These are phyloP conservation scores for Machimus atricapillus DNA, from an alignment of 2,888 invertebrate genomes.

Conservation along the genomic window DNA sequence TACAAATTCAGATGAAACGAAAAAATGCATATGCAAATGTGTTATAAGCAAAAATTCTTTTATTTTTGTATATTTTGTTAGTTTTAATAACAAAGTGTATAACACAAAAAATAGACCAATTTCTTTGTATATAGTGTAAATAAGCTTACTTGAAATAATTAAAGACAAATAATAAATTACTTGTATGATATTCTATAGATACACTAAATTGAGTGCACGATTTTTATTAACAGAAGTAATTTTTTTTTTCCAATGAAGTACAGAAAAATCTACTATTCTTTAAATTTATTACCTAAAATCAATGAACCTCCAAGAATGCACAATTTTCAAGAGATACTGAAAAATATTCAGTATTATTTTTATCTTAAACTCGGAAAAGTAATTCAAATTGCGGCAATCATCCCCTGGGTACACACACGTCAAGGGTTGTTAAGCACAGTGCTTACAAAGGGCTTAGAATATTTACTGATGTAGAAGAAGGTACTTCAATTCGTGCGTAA, in stretches of 20 bases:
- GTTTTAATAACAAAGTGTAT: not conserved
- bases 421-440: too few species aligned
- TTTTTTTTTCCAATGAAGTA: not conserved
- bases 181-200: not conserved
- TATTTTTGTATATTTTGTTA: conserved; percentile 21
- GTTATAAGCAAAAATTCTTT: not conserved
- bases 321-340: too few species aligned
- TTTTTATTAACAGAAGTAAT: not conserved
- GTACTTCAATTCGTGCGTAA: too few species aligned
- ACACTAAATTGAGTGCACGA: not conserved
- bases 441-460: too few species aligned
- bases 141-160: not conserved
- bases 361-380: too few species aligned
- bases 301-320: too few species aligned
- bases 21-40: not conserved
- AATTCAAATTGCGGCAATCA: too few species aligned
- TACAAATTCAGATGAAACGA: conserved; percentile 22
- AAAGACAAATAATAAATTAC: conserved; percentile 30
- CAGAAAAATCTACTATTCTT: not conserved
- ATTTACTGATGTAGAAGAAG: too few species aligned
- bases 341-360: too few species aligned
- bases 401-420: too few species aligned
- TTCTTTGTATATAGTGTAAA: conserved; percentile 29
- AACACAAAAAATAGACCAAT: conserved; percentile 8
- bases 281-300: not conserved